Conservation (phyloP, 35 echinoderm and acorn worm genomes). For the Amphiura filiformis region DNA sequence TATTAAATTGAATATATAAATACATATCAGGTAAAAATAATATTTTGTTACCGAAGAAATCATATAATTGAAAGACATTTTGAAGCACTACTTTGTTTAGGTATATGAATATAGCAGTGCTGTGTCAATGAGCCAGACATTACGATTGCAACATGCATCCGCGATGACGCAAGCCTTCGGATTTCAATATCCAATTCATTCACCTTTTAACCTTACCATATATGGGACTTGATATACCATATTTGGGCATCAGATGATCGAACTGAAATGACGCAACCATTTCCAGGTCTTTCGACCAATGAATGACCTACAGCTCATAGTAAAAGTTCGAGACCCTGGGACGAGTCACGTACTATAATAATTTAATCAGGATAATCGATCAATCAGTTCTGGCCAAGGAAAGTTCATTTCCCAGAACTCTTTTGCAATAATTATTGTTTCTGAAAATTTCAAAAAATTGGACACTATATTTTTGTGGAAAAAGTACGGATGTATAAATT, state of each 20-base stretch:
- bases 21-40: neutral
- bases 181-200: slow-evolving; percentile 42
- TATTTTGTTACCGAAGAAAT: neutral
- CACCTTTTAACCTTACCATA: slow-evolving; percentile 10
- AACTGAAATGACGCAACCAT: slow-evolving; percentile 23
- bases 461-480: no score
- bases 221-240: neutral
- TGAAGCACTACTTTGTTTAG: slow-evolving; percentile 14
- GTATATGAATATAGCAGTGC: neutral
- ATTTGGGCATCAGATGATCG: slow-evolving; percentile 26
- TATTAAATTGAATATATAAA: neutral
- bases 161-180: slow-evolving; percentile 30
- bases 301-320: neutral
- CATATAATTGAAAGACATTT: neutral
- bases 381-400: no score
- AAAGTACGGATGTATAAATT: no score
- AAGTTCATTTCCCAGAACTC: no score
- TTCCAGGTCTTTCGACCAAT: slow-evolving; percentile 18
- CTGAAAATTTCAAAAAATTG: no score
- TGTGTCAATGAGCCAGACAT: slow-evolving; percentile 26
- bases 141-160: slow-evolving; percentile 46
- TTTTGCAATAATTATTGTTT: no score
- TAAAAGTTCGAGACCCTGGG: neutral
- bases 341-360: neutral
- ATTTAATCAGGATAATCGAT: no score